Conservation (phyloP, 1,140 invertebrate genomes). For the silkworm (Bombyx mori) region ASM3026992v2 NC_085111.1:10298001-10298500, state of each 20-base stretch:
- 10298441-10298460: no score
- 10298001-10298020: no score
- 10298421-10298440: background rate
- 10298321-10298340: slow-evolving; percentile 16
- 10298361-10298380: slow-evolving; percentile 4
- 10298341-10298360: slow-evolving; percentile 19
- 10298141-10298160: no score
- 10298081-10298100: no score
- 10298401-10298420: background rate
- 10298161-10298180: no score
- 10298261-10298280: slow-evolving; percentile 15
- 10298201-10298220: slow-evolving; percentile 34
- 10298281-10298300: slow-evolving; percentile 28
- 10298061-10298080: no score
- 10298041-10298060: no score
- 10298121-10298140: no score
- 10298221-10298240: slow-evolving; percentile 25
- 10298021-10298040: no score
- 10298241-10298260: slow-evolving; percentile 25
- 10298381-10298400: background rate
- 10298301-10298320: slow-evolving; percentile 29
- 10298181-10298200: slow-evolving; percentile 4
- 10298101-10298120: no score
- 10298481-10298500: no score
- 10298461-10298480: no score